Conservation (phyloP, 2,888 invertebrate genomes). For the Macrosiphum euphorbiae region DNA sequence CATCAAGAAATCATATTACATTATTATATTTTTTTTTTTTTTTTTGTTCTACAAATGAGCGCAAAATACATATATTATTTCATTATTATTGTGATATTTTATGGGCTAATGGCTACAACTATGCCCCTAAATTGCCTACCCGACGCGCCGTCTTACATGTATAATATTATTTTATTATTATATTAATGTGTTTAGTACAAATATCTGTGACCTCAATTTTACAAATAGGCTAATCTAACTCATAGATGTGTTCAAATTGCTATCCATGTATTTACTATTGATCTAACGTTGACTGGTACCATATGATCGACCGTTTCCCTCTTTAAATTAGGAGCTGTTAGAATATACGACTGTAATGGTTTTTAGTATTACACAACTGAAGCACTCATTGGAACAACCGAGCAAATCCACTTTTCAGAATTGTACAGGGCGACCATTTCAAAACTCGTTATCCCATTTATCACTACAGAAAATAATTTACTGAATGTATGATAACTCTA, state of each 20-base stretch:
- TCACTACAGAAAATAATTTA: no score
- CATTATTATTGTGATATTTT: background rate
- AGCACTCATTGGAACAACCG: background rate
- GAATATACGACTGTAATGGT: background rate
- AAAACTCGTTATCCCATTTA: no score
- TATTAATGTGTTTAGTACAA: background rate
- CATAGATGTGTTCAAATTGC: background rate
- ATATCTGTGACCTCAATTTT: background rate
- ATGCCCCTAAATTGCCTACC: background rate
- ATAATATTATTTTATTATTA: background rate
- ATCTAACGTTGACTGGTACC: background rate
- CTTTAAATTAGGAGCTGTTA: background rate
- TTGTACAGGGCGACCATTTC: no score
- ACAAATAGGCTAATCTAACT: background rate
- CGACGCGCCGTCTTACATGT: background rate
- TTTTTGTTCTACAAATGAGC: background rate
- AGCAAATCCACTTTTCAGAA: no score
- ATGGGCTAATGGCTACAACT: background rate
- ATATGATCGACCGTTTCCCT: background rate
- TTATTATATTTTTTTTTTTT: background rate
- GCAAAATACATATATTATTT: background rate
- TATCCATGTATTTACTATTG: background rate
- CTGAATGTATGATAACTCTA: no score
- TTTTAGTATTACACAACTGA: background rate
- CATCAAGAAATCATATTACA: background rate